Percentiles rank a stretch among this genome's conserved stretches.
Conservation (phyloP, 2,888 invertebrate species). For the Tuta absoluta region DNA sequence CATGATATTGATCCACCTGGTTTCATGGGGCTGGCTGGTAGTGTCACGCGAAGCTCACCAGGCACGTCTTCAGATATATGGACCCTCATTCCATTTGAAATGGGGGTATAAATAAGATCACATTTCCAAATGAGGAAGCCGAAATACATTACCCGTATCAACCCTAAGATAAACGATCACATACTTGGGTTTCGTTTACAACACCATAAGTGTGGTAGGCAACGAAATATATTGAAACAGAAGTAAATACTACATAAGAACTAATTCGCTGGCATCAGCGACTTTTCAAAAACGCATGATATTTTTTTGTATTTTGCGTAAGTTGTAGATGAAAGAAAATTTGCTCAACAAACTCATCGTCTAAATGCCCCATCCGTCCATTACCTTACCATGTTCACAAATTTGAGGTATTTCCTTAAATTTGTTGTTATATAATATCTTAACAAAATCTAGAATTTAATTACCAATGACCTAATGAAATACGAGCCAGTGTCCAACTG, state of each 20-base stretch:
- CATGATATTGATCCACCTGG: constrained; percentile 56
- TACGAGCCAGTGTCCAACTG: constrained; percentile 18
- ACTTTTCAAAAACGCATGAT: no score
- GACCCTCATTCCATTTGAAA: neutral
- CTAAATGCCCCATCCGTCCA: no score
- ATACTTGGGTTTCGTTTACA: neutral
- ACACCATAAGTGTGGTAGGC: no score
- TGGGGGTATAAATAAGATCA: neutral
- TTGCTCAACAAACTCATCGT: no score
- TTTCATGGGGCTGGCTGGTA: constrained; percentile 25
- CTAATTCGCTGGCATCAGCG: no score
- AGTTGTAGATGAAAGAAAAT: no score
- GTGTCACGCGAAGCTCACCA: constrained; percentile 28
- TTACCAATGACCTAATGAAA: neutral
- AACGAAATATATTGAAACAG: no score
- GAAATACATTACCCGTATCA: neutral
- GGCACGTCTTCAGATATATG: constrained; percentile 8
- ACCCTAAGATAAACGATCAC: neutral
- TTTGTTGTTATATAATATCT: no score
- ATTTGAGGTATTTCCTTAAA: no score
- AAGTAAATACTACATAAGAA: no score
- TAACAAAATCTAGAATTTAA: neutral
- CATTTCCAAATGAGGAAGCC: neutral
- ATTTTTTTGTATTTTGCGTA: no score
- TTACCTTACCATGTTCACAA: no score